These are phyloP conservation scores for Arizona elegans DNA, from an alignment of 2,113 vertebrate species.

Conservation along the genomic window DNA sequence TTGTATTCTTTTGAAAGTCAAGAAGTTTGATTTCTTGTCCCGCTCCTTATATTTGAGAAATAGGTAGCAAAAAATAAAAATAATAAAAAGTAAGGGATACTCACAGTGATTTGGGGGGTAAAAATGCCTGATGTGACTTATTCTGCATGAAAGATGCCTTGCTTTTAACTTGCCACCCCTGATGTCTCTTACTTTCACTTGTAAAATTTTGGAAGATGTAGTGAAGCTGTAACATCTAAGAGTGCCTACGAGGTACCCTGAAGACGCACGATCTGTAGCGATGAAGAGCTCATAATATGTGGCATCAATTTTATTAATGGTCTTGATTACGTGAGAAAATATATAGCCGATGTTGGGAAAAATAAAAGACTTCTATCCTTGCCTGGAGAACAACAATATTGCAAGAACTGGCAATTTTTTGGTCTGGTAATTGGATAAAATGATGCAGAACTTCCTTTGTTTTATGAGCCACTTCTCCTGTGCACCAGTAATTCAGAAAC, in stretches of 20 bases:
- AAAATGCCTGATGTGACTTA: neutral
- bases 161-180: neutral
- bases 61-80: neutral
- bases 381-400: neutral
- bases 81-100: neutral
- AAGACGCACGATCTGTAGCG: neutral
- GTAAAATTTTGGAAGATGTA: neutral
- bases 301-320: neutral
- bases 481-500: neutral
- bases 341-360: neutral
- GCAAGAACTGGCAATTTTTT: neutral
- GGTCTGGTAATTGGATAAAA: neutral
- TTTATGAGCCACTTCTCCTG: neutral
- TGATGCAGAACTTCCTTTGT: neutral
- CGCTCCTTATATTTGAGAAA: neutral
- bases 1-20: neutral
- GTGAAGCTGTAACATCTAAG: neutral
- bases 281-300: neutral
- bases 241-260: neutral
- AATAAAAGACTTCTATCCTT: neutral
- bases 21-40: neutral
- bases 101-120: neutral
- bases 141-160: neutral
- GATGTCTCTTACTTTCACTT: neutral
- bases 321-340: neutral